Base-by-base conservation (phyloP, 2,797 vertebrate species). In the Oreochromis grahami region DNA sequence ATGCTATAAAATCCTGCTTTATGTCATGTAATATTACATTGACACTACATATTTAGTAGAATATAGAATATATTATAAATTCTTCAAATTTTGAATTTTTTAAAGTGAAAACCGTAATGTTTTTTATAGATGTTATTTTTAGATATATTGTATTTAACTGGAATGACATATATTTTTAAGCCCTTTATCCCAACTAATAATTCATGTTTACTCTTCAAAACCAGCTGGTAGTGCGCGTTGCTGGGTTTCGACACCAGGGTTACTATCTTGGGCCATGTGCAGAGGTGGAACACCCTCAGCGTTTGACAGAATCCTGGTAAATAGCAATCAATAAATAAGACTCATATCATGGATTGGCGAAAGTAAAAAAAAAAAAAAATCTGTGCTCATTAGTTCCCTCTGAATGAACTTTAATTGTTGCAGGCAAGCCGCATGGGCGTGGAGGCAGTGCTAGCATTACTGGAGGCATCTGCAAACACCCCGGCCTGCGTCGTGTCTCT, bases 401-500 rank as follows among this genome's bases (percentile, higher is more conserved):
- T 10, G 24, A 38, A 53, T 81, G 11, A 77, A 50, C 68, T 8
- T 74, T 12, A 13, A 32, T 26, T 53, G 55, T 32, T 76, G 34
- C 92, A 99, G 98, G 98, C 97, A 9, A 99, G 98, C 81, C 98
- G 98, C 45, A 98, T 99, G 98, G 98, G 98, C 1, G 98, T 99
- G 89, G 98, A 99, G 93, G 98, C 98, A 0, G 98, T 99, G 24
- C 91, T 99, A 29, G 98, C 98, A 1, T 95, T 99, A 79, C 85
- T 99, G 72, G 98, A 99, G 92, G 98, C 97, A 21, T 97, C 97
- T 1, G 94, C 97, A 4, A 96, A 94, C 93, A 99, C 97, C 1
- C 97, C 98, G 0, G 98, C 98, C 74, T 99, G 98, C 6, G 98
- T 99, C 0, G 98, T 99, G 87, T 98, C 98, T 1, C 95, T n/a